Evolutionary conservation across 2,797 vertebrate species (phyloP), one percentile per base, ranked within the genome.

Genomic region (Oreochromis mossambicus): DNA sequence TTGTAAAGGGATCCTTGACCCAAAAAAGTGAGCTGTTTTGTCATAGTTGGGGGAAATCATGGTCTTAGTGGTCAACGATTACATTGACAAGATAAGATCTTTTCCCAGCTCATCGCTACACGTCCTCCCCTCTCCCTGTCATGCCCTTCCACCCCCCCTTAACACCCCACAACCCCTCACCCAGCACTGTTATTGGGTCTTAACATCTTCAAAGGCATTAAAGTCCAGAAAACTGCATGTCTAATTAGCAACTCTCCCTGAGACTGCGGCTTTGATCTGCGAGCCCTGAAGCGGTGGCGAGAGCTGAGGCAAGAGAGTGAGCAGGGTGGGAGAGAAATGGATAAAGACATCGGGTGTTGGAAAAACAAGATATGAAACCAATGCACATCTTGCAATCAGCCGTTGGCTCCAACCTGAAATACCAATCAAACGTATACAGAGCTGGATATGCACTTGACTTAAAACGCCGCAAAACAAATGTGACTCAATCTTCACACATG

Each of bases 291-390:
- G 86, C 82, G 54, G 88, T 12, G 26, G 78, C 46, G 68, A 61
- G 61, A 83, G 77, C 7, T 36, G 83, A 82, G 51, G 58, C 50
- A 52, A 21, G 51, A 75, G 50, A 82, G 38, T 11, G 46, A 79
- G 77, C 48, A 43, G 68, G 54, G 52, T 26, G 81, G 48, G 77
- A 79, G 77, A 77, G 70, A 63, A 79, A 75, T 29, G 50, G 83
- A 83, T 75, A 48, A 56, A 87, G 66, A 82, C 85, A 79, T 26
- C 8, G 29, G 70, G 78, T 81, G 87, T 81, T 61, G 63, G 58
- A 86, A 90, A 89, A 91, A 89, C 85, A 90, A 85, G 68, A 84
- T 83, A 86, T 87, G 46, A 91, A 91, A 92, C 90, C 86, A 80
- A 17, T 38, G 56, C 66, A 87, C 86, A 90, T 88, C 88, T 91